A percentile compares a stretch with the other conserved stretches of the same genome.
Evolutionary conservation across 2,113 vertebrate species (phyloP).

Genomic region (Tautogolabrus adspersus): DNA sequence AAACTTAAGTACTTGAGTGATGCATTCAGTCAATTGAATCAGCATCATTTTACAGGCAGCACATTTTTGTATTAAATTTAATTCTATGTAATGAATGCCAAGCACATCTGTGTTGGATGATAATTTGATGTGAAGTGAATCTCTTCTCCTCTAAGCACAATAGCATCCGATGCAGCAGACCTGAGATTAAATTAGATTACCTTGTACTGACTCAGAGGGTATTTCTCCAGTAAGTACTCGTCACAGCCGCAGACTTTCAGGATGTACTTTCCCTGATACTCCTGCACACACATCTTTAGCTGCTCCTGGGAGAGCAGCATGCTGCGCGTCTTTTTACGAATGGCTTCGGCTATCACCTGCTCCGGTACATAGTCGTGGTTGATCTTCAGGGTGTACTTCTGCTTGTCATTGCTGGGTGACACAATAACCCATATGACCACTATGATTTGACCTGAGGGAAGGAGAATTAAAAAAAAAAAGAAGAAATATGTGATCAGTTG

Average conservation of each 20-base stretch:
- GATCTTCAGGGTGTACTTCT: slow-evolving; percentile 99
- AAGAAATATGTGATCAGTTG: no score
- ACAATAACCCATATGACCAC: slow-evolving; percentile 99
- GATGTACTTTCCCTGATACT: slow-evolving; percentile 99
- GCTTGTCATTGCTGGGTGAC: slow-evolving; percentile 98
- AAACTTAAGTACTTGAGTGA: slow-evolving; percentile 9
- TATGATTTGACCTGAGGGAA: slow-evolving; percentile 94
- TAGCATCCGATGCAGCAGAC: slow-evolving; percentile 32
- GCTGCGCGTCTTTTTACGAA: slow-evolving; percentile 96
- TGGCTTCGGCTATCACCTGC: slow-evolving; percentile 98
- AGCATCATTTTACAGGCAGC: slow-evolving; percentile 27
- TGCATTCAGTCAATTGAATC: background rate
- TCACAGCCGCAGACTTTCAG: slow-evolving; percentile 99
- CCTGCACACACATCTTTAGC: slow-evolving; percentile 97
- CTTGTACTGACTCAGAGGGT: slow-evolving; percentile 99
- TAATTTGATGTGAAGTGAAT: slow-evolving; percentile 53
- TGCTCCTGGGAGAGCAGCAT: slow-evolving; percentile 98
- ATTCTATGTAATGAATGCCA: slow-evolving; percentile 45
- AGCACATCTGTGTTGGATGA: slow-evolving; percentile 21
- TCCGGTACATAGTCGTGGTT: slow-evolving; percentile 97
- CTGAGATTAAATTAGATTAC: slow-evolving; percentile 79
- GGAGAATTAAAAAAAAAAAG: background rate
- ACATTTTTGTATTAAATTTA: slow-evolving; percentile 24
- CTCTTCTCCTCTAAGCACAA: slow-evolving; percentile 26
- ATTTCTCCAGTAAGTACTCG: slow-evolving; percentile 98